Conservation (phyloP, 2,797 vertebrate species). For the Sandelia bainsii region DNA sequence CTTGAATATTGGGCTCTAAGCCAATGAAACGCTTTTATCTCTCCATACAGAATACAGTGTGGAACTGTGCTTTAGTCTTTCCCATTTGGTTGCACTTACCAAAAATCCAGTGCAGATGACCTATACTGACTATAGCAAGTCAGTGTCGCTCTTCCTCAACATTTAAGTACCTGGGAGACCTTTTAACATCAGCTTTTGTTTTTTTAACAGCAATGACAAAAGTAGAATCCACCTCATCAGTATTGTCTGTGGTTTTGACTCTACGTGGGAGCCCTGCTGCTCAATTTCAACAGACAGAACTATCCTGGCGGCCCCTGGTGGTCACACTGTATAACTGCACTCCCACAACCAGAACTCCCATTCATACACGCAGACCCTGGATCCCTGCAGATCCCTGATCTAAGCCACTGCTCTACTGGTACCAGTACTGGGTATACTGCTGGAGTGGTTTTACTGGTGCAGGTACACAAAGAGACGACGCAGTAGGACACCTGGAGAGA, state of each 20-base stretch:
- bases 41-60: too few relatives aligned
- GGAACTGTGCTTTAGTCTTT: background rate
- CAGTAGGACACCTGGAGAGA: background rate
- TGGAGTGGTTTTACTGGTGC: background rate
- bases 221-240: background rate
- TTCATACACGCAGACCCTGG: constrained; percentile 72
- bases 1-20: background rate
- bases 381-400: background rate
- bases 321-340: constrained; percentile 5
- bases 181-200: background rate
- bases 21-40: background rate
- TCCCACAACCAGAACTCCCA: constrained; percentile 74
- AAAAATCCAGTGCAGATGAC: constrained; percentile 1
- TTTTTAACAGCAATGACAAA: background rate
- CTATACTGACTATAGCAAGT: background rate
- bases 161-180: background rate
- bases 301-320: constrained; percentile 63
- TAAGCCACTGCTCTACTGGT: background rate
- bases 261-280: background rate
- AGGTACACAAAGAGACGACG: background rate
- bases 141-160: background rate
- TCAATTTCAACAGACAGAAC: background rate
- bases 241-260: background rate
- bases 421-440: constrained; percentile 9
- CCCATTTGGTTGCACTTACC: background rate